A percentile compares a stretch with the other conserved stretches of the same genome.
These are phyloP conservation scores for Acridotheres tristis DNA, from an alignment of 2,797 vertebrate genomes.

Conservation along the genomic window DNA sequence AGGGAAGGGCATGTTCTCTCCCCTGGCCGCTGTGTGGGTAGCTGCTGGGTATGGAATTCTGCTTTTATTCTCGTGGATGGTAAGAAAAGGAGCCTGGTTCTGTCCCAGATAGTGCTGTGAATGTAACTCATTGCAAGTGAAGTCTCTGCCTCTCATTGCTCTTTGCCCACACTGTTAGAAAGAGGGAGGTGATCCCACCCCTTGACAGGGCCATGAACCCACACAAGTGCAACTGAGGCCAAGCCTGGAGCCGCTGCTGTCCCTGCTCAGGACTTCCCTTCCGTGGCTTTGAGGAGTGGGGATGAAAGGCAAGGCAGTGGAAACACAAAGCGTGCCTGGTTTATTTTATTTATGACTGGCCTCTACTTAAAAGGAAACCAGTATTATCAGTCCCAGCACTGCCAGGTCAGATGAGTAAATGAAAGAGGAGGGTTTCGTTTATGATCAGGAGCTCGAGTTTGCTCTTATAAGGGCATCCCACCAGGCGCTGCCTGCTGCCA, in stretches of 20 bases:
- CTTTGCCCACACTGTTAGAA: neutral
- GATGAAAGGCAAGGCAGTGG: slow-evolving; percentile 41
- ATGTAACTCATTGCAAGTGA: fast-evolving
- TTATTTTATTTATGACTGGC: slow-evolving; percentile 63
- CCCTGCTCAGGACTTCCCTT: neutral
- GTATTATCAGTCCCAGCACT: slow-evolving; percentile 22
- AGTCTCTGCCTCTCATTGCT: neutral
- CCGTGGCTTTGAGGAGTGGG: neutral
- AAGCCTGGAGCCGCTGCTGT: neutral
- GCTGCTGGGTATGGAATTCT: neutral
- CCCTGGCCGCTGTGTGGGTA: neutral
- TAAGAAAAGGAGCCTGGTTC: neutral
- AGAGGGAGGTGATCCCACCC: neutral
- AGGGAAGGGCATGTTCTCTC: neutral
- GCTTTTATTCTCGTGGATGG: neutral
- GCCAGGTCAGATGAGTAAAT: neutral
- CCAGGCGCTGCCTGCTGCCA: neutral
- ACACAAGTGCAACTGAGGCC: slow-evolving; percentile 15
- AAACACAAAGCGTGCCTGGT: slow-evolving; percentile 45
- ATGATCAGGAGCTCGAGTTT: neutral
- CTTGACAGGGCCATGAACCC: fast-evolving
- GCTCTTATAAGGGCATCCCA: slow-evolving; percentile 55
- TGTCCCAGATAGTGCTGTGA: fast-evolving
- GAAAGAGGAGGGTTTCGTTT: slow-evolving; percentile 29
- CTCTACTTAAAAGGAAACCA: slow-evolving; percentile 49